These are phyloP conservation scores for Uromys caudimaculatus DNA, from an alignment of 2,797 vertebrate genomes.

Conservation along the genomic window DNA sequence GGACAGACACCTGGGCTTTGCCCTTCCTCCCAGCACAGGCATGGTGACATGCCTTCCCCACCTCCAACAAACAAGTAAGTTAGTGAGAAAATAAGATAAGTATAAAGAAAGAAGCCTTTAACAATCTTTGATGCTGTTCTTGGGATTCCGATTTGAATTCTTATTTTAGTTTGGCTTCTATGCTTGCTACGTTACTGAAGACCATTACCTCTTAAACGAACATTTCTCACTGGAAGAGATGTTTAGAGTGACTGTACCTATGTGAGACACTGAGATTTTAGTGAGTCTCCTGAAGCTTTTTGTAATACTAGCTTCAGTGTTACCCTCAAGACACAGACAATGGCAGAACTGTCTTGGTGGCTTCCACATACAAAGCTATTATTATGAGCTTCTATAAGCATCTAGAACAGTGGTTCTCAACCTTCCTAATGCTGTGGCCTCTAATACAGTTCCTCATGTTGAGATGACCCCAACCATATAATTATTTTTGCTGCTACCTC, in stretches of 20 bases:
- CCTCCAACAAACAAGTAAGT: background rate
- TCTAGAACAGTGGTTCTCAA: background rate
- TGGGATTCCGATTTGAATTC: background rate
- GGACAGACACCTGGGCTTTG: fast-evolving
- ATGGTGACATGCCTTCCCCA: too few relatives aligned
- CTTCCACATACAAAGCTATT: slow-evolving; percentile 6
- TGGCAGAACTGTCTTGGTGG: background rate
- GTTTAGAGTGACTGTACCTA: background rate
- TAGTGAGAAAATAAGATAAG: background rate
- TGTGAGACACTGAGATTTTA: slow-evolving; percentile 19
- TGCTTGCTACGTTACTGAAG: background rate
- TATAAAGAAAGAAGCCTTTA: background rate
- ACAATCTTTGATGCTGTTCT: background rate
- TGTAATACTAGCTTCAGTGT: background rate
- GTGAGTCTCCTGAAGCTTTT: background rate
- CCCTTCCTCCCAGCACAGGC: background rate
- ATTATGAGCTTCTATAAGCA: background rate
- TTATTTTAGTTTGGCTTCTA: background rate
- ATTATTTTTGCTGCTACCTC: background rate
- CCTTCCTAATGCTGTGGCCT: background rate
- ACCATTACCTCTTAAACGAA: background rate
- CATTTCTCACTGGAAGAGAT: background rate
- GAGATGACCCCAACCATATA: too few relatives aligned
- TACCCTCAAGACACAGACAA: background rate
- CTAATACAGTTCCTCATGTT: too few relatives aligned